These are phyloP conservation scores for Nomia melanderi DNA, from an alignment of 1,140 invertebrate genomes.

Conservation along the genomic window DNA sequence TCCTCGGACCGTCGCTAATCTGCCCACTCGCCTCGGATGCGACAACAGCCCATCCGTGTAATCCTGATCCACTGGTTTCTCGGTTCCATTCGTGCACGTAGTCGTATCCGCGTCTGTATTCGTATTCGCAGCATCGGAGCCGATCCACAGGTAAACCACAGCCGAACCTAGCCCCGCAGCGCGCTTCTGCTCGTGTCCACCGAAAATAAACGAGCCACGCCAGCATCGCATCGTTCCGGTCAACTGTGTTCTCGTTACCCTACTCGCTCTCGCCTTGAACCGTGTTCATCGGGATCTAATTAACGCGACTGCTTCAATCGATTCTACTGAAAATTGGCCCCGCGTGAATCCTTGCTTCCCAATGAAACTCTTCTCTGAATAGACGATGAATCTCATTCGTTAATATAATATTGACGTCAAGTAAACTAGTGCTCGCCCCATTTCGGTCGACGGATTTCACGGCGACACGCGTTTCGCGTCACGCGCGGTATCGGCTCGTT, in stretches of 20 bases:
- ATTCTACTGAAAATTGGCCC: constrained; percentile 33
- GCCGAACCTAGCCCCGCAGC: background rate
- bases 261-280: background rate
- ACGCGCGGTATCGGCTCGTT: background rate
- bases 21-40: constrained; percentile 37
- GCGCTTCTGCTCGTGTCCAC: constrained; percentile 12
- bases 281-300: constrained; percentile 39
- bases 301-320: constrained; percentile 38
- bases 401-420: too few relatives aligned
- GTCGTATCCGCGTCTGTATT: too few relatives aligned
- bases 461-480: background rate
- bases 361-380: too few relatives aligned
- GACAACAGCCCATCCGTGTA: constrained; percentile 45
- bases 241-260: background rate
- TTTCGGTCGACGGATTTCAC: too few relatives aligned
- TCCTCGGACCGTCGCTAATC: constrained; percentile 51
- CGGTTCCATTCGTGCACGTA: constrained; percentile 8
- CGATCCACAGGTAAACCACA: background rate
- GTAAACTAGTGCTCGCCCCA: too few relatives aligned
- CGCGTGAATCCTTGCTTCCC: too few relatives aligned
- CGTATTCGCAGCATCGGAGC: background rate
- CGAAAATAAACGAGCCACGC: constrained; percentile 51
- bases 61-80: constrained; percentile 53
- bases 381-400: too few relatives aligned
- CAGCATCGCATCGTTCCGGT: background rate